Base-by-base conservation (phyloP, 2,888 invertebrate genomes). In the Rugalucina vietnamica region DNA sequence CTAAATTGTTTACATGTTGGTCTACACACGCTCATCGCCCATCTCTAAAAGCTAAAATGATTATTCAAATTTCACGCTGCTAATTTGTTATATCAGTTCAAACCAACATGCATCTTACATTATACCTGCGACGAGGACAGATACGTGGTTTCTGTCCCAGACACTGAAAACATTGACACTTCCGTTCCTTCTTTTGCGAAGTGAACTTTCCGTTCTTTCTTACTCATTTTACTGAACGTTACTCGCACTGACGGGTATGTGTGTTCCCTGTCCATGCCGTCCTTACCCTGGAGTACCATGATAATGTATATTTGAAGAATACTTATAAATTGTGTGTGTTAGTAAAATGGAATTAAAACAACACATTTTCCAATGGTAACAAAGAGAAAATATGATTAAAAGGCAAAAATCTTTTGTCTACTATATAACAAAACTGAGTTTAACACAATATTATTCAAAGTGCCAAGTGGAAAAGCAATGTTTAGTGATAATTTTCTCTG, bases 141-240 rank as follows among this genome's bases (percentile, higher is more conserved):
- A 72, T 79, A 85, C 29, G 87, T 87, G 43, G 82, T 80, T 32
- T 83, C 85, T 32, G 87, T 83, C 32, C 81, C 86, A 29, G 79
- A 37, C 29, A 85, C 85, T 21, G 87, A 84, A 73, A 78, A 82
- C 83, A 85, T 76, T n/a, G 87, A 85, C 24, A 73, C 50, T 39
- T 87, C 87, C 1, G 87, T 87, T 10, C 87, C 87, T 36, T 87
- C 87, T 72, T 85, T 85, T 29, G 83, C 79, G 74, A 87, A 87
- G 71, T 85, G 87, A 29, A 87, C 87, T 32, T 80, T 77, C 34
- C 82, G 81, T 24, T 75, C 76, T 75, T 85, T 87, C 81, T 79
- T 84, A n/a, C 81, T 78, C 29, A 87, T 69, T 72, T 87, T 87
- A 80, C 87, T 87, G n/a, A 87, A 81, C 37, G 87, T 87, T 18